Base-by-base conservation (phyloP, 2,113 vertebrate species). In the Chascanopsetta lugubris region DNA sequence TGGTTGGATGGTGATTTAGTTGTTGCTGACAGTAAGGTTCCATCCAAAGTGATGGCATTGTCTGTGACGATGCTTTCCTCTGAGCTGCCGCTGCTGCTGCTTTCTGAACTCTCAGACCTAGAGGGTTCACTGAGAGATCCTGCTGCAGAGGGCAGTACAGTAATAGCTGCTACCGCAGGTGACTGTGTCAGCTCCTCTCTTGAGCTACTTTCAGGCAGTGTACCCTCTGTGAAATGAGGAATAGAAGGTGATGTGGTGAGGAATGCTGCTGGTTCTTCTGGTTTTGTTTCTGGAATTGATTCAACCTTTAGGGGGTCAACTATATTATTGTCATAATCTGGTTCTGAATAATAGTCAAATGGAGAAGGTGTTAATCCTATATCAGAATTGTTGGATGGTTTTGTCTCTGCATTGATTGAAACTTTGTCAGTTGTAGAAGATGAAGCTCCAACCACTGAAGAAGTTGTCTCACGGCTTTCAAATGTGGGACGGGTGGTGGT, bases 61-160 rank as follows among this genome's bases (percentile, higher is more conserved):
- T 5, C 38, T 65, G 62, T 53, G 6, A 50, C 43, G 45, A 46
- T 38, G 9, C 11, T 56, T 66, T 83, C 61, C 13, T 75, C 73
- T 62, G 77, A 83, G 27, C 45, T 77, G 48, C 63, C 73, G 40
- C 46, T 77, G 53, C 64, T 76, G 42, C 2, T 27, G 64, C 58
- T 77, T 51, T 69, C 34, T 61, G 63, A 77, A 61, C 27, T 62
- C 42, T 76, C 71, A 63, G 66, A 69, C 55, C 38, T 63, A 56
- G 64, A 50, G 17, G 66, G 17, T 40, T 20, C 21, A 75, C 18
- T 61, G 26, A 60, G 5, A 0, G 46, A 18, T 17, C 32, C 8
- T 59, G 49, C 32, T 56, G 48, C 10, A 30, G 57, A 62, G 1
- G 72, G 55, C 22, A 48, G 12, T 12, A 61, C 9, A 40, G 59